These are phyloP conservation scores for Pteronotus mesoamericanus DNA, from an alignment of 2,797 vertebrate species.

Conservation along the genomic window DNA sequence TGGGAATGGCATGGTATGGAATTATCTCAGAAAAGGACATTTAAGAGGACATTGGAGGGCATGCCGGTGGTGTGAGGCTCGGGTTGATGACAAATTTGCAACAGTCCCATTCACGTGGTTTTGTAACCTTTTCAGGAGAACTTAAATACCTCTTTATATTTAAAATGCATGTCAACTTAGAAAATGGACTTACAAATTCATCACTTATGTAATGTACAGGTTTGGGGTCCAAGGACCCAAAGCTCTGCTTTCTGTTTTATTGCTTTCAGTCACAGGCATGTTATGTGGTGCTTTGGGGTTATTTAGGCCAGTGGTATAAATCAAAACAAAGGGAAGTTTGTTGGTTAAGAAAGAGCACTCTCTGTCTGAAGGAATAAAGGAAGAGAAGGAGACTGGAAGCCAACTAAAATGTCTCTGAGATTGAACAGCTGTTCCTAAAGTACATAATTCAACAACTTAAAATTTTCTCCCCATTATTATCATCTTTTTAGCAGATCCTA, in stretches of 20 bases:
- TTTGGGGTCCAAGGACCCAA: neutral
- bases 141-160: neutral
- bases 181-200: neutral
- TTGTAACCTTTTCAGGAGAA: constrained; percentile 18
- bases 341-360: constrained; percentile 41
- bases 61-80: neutral
- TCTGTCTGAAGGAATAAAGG: constrained; percentile 10
- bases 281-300: neutral
- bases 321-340: constrained; percentile 65
- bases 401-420: constrained; percentile 13
- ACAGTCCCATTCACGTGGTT: neutral
- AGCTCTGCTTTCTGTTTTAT: neutral
- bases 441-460: constrained; percentile 3
- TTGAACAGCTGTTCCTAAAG: neutral
- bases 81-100: neutral
- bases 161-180: neutral
- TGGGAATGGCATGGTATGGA: neutral
- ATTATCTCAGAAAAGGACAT: neutral
- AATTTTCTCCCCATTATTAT: neutral
- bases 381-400: constrained; percentile 14
- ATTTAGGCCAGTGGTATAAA: constrained; percentile 39
- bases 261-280: neutral
- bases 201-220: neutral
- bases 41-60: neutral
- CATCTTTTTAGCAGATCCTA: neutral